Evolutionary conservation across 2,888 invertebrate species (phyloP), one percentile per base, ranked within the genome.

Genomic region (Ceramica pisi): DNA sequence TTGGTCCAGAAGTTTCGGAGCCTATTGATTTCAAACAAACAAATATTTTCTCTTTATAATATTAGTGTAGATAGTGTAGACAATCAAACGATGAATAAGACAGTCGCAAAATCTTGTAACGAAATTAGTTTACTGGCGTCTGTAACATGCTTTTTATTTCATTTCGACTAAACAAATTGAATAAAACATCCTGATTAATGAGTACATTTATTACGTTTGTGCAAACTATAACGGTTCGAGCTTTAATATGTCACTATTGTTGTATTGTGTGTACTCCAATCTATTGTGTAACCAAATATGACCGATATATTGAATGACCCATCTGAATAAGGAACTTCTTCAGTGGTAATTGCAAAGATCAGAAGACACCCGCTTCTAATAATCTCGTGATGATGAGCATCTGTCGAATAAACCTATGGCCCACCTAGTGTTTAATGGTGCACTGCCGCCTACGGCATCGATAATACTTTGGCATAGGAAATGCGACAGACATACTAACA

Each of bases 221-320:
- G 51, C 19, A 8, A 48, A 35, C 46, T 63, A 53, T 51, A 57
- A 63, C 62, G 10, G 67, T 63, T 23, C 8, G 23, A 12, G 51
- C 41, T 62, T 57, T 35, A 55, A 73, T 73, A 44, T 51, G n/a
- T 50, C 61, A 57, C 73, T 41, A 74, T 74, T 80, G 62, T 63
- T 73, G 26, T 23, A 67, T 73, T 77, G 77, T 73, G 21, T 57
- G 46, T 41, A 61, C 46, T 51, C 56, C 3, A 50, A 61, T 19
- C 48, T 46, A 78, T 71, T 76, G 74, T 66, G 41, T 19, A 53
- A 8, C 57, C 51, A 78, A 63, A 63, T 59, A 63, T 19, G 78
- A 12, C n/a, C 8, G 48, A 31, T 3, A 19, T 35, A 38, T n/a
- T 56, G 48, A 74, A 44, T 69, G 26, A 76, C 35, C 76, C 46